Base-by-base conservation (phyloP, 2,113 vertebrate species). In the Daboia siamensis region DNA sequence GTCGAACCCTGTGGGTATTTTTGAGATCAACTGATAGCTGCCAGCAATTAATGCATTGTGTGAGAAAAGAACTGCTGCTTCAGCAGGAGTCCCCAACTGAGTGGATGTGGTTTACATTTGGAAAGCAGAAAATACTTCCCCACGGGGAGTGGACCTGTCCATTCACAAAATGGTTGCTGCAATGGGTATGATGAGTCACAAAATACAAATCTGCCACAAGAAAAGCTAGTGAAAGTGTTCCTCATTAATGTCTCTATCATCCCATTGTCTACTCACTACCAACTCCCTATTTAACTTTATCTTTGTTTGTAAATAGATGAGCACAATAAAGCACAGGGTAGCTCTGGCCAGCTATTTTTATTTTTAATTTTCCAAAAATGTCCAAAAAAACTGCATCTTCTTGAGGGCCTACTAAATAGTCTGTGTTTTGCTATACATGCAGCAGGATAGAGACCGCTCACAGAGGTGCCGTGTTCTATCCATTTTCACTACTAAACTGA, bases 331-430 rank as follows among this genome's bases (percentile, higher is more conserved):
- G 6, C 33, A 80, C 15, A 21, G 33, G 74, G 17, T 69, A 69
- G 29, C 33, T 80, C 33, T 21, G 20, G 17, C 33, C 1, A 1
- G 33, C 33, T 80, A 80, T 9, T 21, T 80, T 80, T 80, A 33
- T 64, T 9, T 0, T 0, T 57, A 44, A 24, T n/a, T 94, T 91
- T 69, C 29, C 56, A 39, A 91, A 59, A 24, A 48, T 87, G 46
- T 44, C 8, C 3, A 24, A 0, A 4, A 4, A 74, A 91, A 91
- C 33, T 15, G 59, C 7, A 59, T 92, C 84, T 64, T 88, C 8
- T 93, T 89, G 92, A 44, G 24, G 33, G 61, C 56, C 89, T 94
- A 20, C 69, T 89, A 69, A 85, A n/a, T 64, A 57, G 94, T 87
- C n/a, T 64, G 61, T 92, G 88, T 87, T 26, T 80, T 89, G 84